Evolutionary conservation across 2,113 vertebrate species (phyloP), one percentile per base, ranked within the genome.

Genomic region (Pampusana beccarii): DNA sequence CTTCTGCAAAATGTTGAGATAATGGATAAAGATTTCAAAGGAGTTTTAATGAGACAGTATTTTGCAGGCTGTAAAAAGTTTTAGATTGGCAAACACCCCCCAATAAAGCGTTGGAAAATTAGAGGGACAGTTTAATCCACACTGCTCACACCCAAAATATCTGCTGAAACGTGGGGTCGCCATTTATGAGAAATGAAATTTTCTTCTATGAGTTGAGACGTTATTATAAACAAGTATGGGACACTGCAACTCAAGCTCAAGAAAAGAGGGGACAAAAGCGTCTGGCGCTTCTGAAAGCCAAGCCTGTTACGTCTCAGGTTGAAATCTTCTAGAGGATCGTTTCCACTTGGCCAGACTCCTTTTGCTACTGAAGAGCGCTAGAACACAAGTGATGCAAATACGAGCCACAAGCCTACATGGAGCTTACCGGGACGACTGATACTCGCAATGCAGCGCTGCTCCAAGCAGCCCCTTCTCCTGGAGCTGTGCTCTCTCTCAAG

Each of bases 11-110:
- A 75, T 74, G 60, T 31, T 66, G 84, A 80, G 81, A 61, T 58
- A 94, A 82, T 16, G 19, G 57, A 85, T 77, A 92, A 93, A 50
- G 58, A 91, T 75, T 94, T 72, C 57, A 87, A 89, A 66, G 29
- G 28, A 62, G 18, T 88, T 91, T 65, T 82, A 80, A 23, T 86
- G 92, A 72, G 28, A 61, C 36, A 69, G 6, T 40, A 60, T 58
- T 95, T 78, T 79, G 13, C 50, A 86, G 64, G 50, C 50, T 85
- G 19, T 34, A 72, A 65, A 69, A 73, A 73, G 25, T 56, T 90
- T 66, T 69, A 82, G 40, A 72, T 33, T 85, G 74, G 86, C 74
- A 80, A 93, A 85, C 29, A 62, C 8, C 12, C 54, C 82, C 40
- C 34, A 29, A 46, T 21, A 85, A 34, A 1, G 33, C 87, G 48